Evolutionary conservation across 2,888 invertebrate species (phyloP), one percentile per base, ranked within the genome.

Genomic region (Amblyteles armatorius): DNA sequence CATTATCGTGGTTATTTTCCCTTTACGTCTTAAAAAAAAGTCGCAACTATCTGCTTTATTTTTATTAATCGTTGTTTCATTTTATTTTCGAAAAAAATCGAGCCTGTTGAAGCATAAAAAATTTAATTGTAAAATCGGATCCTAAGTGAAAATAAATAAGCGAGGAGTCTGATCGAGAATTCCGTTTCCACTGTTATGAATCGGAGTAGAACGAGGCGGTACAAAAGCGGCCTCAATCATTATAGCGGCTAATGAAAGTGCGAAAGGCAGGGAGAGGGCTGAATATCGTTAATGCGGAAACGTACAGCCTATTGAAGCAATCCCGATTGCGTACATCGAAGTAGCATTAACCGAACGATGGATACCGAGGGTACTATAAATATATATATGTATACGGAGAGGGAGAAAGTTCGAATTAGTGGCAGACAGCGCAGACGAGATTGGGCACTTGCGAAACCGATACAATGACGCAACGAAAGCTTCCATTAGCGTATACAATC

Each of bases 401-500:
- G 44, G 44, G 13, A 33, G 50, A 50, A 50, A 13, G 29, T 11
- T 44, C 36, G 76, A 65, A 76, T 67, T 36, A 67, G 40, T 40
- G 19, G 40, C 19, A 33, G 63, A 52, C 48, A 50, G 52, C 63
- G 63, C n/a, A 71, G 69, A 55, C 71, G 76, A 65, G 50, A 29
- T 29, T 63, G 72, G 76, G 81, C 81, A 76, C 69, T 82, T 44
- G 69, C 22, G 76, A 5, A 16, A 69, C 55, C 81, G 16, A 71
- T 71, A 63, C 71, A 52, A 69, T 71, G 76, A 71, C 52, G 71
- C 60, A 82, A 40, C 40, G 57, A 52, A 57, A 73, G 65, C 76
- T 71, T 76, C 81, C 81, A 82, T 82, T 82, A 82, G 81, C 69
- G 76, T 55, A 65, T 65, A 52, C 40, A 72, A 72, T 36, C 48